These are phyloP conservation scores for Ips typographus DNA, from an alignment of 1,140 invertebrate genomes.

Conservation along the genomic window DNA sequence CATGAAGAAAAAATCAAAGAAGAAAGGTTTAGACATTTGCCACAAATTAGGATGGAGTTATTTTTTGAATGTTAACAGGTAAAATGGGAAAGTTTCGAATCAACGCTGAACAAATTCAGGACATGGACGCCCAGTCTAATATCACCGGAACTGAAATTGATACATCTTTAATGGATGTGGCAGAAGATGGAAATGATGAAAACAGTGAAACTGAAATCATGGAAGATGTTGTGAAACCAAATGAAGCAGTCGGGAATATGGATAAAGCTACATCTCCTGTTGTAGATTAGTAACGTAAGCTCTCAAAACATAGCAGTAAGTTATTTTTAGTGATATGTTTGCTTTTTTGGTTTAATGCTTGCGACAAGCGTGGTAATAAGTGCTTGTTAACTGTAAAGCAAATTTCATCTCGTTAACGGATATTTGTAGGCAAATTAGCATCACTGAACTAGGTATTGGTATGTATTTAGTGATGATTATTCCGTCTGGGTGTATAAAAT, in stretches of 20 bases:
- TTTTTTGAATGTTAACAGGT: neutral
- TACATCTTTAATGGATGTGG: constrained; percentile 12
- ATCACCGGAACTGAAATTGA: constrained; percentile 17
- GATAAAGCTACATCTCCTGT: constrained; percentile 48
- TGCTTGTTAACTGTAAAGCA: too few relatives aligned
- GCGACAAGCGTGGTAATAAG: too few relatives aligned
- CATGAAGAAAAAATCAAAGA: constrained; percentile 40
- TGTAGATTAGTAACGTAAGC: neutral
- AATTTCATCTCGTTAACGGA: too few relatives aligned
- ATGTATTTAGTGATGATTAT: too few relatives aligned
- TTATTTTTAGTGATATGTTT: too few relatives aligned
- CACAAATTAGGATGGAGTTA: neutral
- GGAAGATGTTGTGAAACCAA: constrained; percentile 18
- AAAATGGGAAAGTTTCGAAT: constrained; percentile 20
- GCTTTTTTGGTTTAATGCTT: too few relatives aligned
- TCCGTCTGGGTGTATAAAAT: too few relatives aligned
- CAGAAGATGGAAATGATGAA: constrained; percentile 15
- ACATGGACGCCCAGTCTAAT: constrained; percentile 15
- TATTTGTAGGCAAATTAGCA: too few relatives aligned
- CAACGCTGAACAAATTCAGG: constrained; percentile 1
- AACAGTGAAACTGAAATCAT: constrained; percentile 20
- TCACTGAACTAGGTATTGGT: too few relatives aligned
- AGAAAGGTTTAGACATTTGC: constrained; percentile 30
- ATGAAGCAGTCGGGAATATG: constrained; percentile 10
- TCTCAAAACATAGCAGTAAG: neutral